These are phyloP conservation scores for Araneus ventricosus DNA, from an alignment of 1,140 invertebrate genomes.

Conservation along the genomic window DNA sequence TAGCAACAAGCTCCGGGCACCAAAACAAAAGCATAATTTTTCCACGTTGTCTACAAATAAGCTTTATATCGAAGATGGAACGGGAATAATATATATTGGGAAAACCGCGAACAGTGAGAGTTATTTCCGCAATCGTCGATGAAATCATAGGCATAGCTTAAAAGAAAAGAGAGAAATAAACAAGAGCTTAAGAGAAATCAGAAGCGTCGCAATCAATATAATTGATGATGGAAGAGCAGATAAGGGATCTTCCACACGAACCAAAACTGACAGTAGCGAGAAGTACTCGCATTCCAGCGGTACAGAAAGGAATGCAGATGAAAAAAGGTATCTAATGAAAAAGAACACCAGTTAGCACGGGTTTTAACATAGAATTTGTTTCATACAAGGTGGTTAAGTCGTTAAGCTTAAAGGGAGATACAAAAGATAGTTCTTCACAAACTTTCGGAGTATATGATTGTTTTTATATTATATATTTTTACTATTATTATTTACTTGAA, in stretches of 20 bases:
- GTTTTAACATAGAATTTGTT: background rate
- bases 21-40: constrained; percentile 6
- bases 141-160: constrained; percentile 9
- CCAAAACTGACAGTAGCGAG: background rate
- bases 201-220: constrained; percentile 31
- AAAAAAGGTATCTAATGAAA: background rate
- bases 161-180: constrained; percentile 35
- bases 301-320: background rate
- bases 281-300: background rate
- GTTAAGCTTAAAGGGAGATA: no score
- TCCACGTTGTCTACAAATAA: constrained; percentile 6
- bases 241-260: constrained; percentile 30
- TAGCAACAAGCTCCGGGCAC: background rate
- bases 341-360: background rate
- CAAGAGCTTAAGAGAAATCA: constrained; percentile 23
- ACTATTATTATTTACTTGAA: no score
- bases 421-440: no score
- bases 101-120: background rate
- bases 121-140: constrained; percentile 14
- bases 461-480: no score
- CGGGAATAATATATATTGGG: background rate
- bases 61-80: constrained; percentile 8
- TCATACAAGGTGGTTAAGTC: no score
- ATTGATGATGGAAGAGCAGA: constrained; percentile 14
- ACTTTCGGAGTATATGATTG: no score